phyloP scores from a whole-genome alignment of 2,113 vertebrate species.

The Nyctereutes procyonoides region DNA sequence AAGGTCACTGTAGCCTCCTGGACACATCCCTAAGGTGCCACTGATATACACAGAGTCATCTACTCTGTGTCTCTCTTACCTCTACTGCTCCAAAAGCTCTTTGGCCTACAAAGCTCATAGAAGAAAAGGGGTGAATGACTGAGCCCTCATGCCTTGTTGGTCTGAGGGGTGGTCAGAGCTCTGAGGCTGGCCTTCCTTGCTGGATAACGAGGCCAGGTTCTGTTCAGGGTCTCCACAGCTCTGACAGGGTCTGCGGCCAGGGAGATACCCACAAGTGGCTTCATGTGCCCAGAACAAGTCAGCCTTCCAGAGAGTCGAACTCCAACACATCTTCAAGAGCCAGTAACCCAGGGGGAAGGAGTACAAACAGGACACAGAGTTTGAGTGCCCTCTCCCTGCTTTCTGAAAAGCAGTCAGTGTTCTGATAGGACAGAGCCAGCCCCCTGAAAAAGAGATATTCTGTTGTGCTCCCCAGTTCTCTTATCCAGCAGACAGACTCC shows the following conservation, averaged over 20 bases:
- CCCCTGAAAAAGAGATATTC: constrained; percentile 28
- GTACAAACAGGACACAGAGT: neutral
- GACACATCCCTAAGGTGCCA: constrained; percentile 69
- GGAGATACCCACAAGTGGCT: neutral
- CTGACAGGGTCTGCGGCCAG: neutral
- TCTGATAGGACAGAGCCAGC: constrained; percentile 53
- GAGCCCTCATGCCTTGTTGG: neutral
- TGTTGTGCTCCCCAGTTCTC: constrained; percentile 22
- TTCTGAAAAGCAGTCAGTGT: constrained; percentile 58
- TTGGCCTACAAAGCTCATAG: constrained; percentile 71
- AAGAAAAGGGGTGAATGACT: constrained; percentile 58
- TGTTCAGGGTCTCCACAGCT: constrained; percentile 1
- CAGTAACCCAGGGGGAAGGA: neutral
- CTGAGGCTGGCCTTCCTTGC: neutral
- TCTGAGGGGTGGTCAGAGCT: neutral
- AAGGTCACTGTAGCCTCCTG: constrained; percentile 63
- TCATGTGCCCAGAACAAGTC: neutral
- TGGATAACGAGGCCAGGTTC: neutral
- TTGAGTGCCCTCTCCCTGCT: neutral
- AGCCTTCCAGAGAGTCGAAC: constrained; percentile 46
- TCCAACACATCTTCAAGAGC: constrained; percentile 33
- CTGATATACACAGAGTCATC: constrained; percentile 58
- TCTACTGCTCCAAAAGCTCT: constrained; percentile 60
- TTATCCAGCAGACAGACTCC: constrained; percentile 31
- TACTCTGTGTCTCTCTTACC: constrained; percentile 56